These are phyloP conservation scores for Girardinus metallicus DNA, from an alignment of 2,797 vertebrate species.

Conservation along the genomic window DNA sequence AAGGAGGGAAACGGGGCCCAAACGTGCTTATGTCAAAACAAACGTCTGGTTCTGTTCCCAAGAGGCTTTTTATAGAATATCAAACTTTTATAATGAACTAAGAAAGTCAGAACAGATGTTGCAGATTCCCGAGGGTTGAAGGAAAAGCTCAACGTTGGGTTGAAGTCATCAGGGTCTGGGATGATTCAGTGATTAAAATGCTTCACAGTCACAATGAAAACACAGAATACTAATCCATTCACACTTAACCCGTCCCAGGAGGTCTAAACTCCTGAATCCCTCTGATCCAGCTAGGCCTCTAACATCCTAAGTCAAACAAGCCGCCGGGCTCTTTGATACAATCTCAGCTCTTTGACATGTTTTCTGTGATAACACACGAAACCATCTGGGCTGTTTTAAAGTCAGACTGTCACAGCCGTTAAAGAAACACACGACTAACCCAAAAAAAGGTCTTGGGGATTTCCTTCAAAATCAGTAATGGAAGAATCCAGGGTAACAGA, in stretches of 20 bases:
- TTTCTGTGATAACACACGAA: background rate
- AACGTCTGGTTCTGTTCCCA: background rate
- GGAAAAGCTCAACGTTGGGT: conserved; percentile 1
- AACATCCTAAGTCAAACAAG: background rate
- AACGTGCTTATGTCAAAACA: conserved; percentile 28
- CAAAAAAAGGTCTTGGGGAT: background rate
- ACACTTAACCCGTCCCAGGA: background rate
- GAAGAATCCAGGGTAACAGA: background rate
- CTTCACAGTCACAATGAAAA: background rate
- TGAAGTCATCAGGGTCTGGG: conserved; percentile 13
- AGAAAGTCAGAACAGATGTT: conserved; percentile 59
- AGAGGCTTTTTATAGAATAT: conserved; percentile 34
- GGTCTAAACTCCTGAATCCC: background rate
- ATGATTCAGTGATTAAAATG: conserved; percentile 1
- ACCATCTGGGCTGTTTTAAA: background rate
- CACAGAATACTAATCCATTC: background rate
- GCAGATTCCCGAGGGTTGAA: background rate
- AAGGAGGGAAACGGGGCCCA: conserved; percentile 7
- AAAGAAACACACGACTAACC: background rate
- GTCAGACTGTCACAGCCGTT: background rate
- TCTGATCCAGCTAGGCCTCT: background rate
- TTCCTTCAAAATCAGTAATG: background rate
- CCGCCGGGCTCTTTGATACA: too few relatives aligned
- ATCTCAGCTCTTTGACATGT: background rate
- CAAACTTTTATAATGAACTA: conserved; percentile 27